Evolutionary conservation across 37 sponge, comb jelly and placozoan species (phyloP).

Genomic region (Haliclona indistincta): DNA sequence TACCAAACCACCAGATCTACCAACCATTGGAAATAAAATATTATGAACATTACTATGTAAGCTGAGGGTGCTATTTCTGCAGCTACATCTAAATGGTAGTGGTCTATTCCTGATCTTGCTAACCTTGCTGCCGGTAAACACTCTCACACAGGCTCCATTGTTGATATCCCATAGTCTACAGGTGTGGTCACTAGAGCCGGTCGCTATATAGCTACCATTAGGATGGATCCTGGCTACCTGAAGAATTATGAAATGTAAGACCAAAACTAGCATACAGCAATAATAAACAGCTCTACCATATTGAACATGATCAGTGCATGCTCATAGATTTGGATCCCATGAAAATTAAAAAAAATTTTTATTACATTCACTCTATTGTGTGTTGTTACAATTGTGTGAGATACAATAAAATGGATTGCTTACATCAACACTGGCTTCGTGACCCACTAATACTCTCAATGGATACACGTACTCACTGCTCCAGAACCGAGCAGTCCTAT

Average conservation of each 20-base stretch:
- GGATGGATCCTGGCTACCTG: constrained; percentile 74
- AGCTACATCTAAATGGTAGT: too few relatives aligned
- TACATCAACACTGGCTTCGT: constrained; percentile 67
- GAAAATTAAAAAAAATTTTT: too few relatives aligned
- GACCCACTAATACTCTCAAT: constrained; percentile 84
- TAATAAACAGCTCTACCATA: neutral
- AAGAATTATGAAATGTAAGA: too few relatives aligned
- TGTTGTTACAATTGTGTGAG: neutral
- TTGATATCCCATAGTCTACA: constrained; percentile 86
- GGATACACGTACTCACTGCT: constrained; percentile 65
- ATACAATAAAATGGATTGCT: constrained; percentile 3
- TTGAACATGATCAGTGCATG: too few relatives aligned
- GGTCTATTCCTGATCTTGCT: too few relatives aligned
- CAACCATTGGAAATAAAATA: too few relatives aligned
- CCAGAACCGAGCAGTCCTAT: constrained; percentile 86
- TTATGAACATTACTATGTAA: too few relatives aligned
- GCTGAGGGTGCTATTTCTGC: too few relatives aligned
- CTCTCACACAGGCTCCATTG: constrained; percentile 76
- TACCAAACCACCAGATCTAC: too few relatives aligned
- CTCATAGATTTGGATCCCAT: too few relatives aligned
- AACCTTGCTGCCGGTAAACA: constrained; percentile 65
- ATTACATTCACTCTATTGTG: too few relatives aligned
- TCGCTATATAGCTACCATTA: constrained; percentile 81
- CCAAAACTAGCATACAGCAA: too few relatives aligned
- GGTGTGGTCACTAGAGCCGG: constrained; percentile 75